Base-by-base conservation (phyloP, 2,113 vertebrate genomes). In the Nicator chloris region DNA sequence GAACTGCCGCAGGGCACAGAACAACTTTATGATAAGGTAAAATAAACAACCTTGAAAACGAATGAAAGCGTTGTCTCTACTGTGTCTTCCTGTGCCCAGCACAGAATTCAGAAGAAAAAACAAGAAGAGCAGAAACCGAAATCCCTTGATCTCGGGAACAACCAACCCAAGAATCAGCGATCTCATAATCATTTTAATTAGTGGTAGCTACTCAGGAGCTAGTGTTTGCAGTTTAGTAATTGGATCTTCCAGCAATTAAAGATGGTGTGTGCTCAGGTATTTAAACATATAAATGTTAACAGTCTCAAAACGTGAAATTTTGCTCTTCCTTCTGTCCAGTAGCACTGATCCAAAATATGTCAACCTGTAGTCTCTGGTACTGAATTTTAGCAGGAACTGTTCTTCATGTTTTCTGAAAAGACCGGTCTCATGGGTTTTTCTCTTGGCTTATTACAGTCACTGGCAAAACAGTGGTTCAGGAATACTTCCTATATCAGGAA, bases 361-460 rank as follows among this genome's bases (percentile, higher is more conserved):
- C 14, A 50, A 4, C 9, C 12, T 53, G 15, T 78, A 28, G 14
- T 35, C 50, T 53, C 19, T 83, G 3, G 2, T 40, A 35, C 27
- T 13, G 59, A 47, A 11, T 72, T 88, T 64, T 76, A 72, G 24
- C 13, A 73, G 72, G 24, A 49, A 10, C 26, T 5, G 0, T 37
- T 80, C 37, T 51, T 70, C 42, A 14, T 3, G 4, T 65, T 65
- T 81, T 63, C 20, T 59, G 30, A 53, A 57, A 54, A 63, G 11
- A 30, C 5, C 4, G 27, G 4, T 21, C n/a, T 75, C 1, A 1
- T 12, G 13, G 2, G 2, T 31, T 76, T 72, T 73, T 64, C 6
- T 45, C 28, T 69, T 85, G 56, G 20, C 14, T 73, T 78, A 4
- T 47, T 81, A 30, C 14, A 28, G 28, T 68, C n/a, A 65, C 45